Base-by-base conservation (phyloP, 2,888 invertebrate genomes). In the Plebejus anna region DNA sequence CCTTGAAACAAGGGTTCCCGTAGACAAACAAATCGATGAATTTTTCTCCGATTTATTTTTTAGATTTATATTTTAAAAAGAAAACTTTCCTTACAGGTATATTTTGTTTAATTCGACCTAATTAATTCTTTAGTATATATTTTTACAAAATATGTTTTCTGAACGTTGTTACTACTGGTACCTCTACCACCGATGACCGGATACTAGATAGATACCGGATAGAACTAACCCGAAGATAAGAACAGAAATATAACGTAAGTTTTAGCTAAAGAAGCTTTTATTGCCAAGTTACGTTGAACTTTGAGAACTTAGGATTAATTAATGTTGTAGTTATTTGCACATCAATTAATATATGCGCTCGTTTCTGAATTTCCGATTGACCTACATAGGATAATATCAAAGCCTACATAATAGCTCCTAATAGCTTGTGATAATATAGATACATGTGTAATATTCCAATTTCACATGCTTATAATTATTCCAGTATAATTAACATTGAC, bases 1-100 rank as follows among this genome's bases (percentile, higher is more conserved):
- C 71, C 57, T 13, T 22, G 71, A 72, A 75, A 75, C 75, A 75
- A 59, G 42, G 42, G 61, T 75, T 59, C 59, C 61, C 1, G 55
- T 55, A 51, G 51, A 38, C 28, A 72, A 42, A 71, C 42, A 32
- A 72, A 59, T 28, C 73, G 32, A 76, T 76, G 13, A 71, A 59
- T 71, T 57, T 70, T 4, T 61, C 47, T 32, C 42, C n/a, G 72
- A n/a, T 76, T 76, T 76, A 47, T 47, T 66, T 66, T 66, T 66
- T 66, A 1, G 32, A 66, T 22, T 22, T 66, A 32, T 32, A 32
- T 13, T 13, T 66, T 13, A 4, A 1, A 0, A 32, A 66, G 66
- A 0, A 16, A 13, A 66, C 5, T 36, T 66, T 36, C 13, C 4
- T 61, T 28, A 22, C 59, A 9, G 16, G 22, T 28, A 32, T 2